Conservation (phyloP, 2,113 vertebrate species). For the Meriones unguiculatus region DNA sequence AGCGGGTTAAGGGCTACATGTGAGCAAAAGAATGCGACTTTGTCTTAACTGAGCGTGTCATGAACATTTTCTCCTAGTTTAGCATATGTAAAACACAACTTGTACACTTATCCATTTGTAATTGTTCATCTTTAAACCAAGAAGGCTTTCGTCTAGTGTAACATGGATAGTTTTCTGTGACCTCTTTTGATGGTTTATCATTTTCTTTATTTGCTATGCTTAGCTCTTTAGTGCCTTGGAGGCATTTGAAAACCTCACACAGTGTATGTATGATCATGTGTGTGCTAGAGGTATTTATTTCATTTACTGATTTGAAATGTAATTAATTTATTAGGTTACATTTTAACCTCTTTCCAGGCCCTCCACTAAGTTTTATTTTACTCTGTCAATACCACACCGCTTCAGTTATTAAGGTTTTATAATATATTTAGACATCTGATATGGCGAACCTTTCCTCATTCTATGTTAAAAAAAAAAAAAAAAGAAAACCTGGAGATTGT, state of each 20-base stretch:
- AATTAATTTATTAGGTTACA: constrained; percentile 46
- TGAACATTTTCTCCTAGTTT: constrained; percentile 42
- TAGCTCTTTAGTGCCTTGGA: constrained; percentile 19
- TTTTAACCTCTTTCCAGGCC: constrained; percentile 2
- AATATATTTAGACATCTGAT: constrained; percentile 40
- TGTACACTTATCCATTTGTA: not conserved
- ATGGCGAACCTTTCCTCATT: not conserved
- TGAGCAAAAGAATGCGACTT: not conserved
- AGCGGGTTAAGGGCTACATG: not conserved
- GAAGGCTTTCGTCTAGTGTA: not conserved
- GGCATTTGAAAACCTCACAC: constrained; percentile 32
- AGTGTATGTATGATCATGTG: not conserved
- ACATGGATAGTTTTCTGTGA: constrained; percentile 37
- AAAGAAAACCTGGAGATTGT: constrained; percentile 21
- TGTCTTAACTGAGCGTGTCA: not conserved
- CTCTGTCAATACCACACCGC: constrained; percentile 20
- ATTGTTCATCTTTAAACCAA: constrained; percentile 48
- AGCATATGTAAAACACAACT: constrained; percentile 34
- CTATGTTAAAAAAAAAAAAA: constrained; percentile 48
- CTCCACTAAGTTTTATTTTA: constrained; percentile 21
- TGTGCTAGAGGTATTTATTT: not conserved
- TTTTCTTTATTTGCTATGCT: constrained; percentile 33
- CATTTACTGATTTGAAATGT: constrained; percentile 51
- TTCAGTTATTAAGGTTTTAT: constrained; percentile 65
- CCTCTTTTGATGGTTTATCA: constrained; percentile 29